Evolutionary conservation across 2,113 vertebrate genomes (phyloP), one percentile per base, ranked within the genome.

Genomic region (Calyptomena viridis): DNA sequence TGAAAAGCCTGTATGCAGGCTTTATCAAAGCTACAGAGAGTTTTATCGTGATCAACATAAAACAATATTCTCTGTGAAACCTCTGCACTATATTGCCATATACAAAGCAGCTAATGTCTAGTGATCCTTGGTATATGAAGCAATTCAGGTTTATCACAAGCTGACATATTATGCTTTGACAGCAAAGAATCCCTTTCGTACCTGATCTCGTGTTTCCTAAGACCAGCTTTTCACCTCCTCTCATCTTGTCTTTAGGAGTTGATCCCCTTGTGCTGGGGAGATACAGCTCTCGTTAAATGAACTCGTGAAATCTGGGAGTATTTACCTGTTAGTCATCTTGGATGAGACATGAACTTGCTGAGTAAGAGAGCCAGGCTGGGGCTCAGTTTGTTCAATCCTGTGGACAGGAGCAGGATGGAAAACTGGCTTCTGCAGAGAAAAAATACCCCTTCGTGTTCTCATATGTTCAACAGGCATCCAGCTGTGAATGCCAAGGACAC

Each of bases 91-190:
- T 88, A 83, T 77, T 95, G 94, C 90, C 47, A 7, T 90, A 88
- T 69, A 93, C 90, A 97, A 91, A 90, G 94, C 94, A 96, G 88
- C 93, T 95, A 88, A 96, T 95, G 90, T 96, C 94, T 95, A 93
- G 93, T 96, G 95, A 96, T 96, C 92, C 96, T 94, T 81, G 93
- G 78, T 93, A 86, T 96, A 94, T 95, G 88, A 95, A 92, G 90
- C 88, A 84, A 68, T 95, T 94, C 55, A 58, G 76, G 85, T 95
- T 94, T 95, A 93, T 95, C 94, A 75, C 87, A 92, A 90, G 88
- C 92, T 90, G 92, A 88, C 93, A 93, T 92, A 97, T 80, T 95
- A 55, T 68, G 85, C 95, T 91, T 93, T 95, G 92, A 88, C 88
- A 94, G 94, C 92, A 92, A 90, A 94, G 95, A 95, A 97, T 96